Base-by-base conservation (phyloP, 2,113 vertebrate species). In the Motacilla tschutschensis region DNA sequence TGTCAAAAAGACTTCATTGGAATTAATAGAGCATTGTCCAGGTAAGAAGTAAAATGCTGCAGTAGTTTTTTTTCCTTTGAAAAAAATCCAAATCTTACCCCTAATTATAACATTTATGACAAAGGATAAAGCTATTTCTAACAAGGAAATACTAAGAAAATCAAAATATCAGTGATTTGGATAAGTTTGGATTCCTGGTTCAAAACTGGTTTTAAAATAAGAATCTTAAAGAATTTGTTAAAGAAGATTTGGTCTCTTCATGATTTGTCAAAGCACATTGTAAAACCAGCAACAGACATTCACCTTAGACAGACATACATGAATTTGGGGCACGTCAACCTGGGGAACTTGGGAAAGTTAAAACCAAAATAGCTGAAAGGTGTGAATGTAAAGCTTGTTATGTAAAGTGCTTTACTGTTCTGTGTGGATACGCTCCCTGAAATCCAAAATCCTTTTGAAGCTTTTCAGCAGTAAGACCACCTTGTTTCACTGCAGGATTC, bases 21-120 rank as follows among this genome's bases (percentile, higher is more conserved):
- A 97, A 96, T 96, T 95, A 96, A 95, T 91, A 96, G 79, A 66
- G 86, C 83, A 88, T 94, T 95, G 93, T 94, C 87, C 72, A 90
- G 83, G 67, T 58, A 95, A 70, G 92, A 95, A 90, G 69, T 80
- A 92, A 91, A 75, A 94, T 12, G 60, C 64, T 82, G 43, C 53
- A 85, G 47, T 65, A 65, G 26, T 59, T 79, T 79, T 44, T 85
- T 44, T 85, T 83, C 54, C 36, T 87, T 73, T 84, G 67, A 77
- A 67, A 83, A 71, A 79, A 1, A 79, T 70, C 12, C 24, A 70
- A 12, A 17, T 55, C 33, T 86, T 91, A 2, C 29, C 87, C 40
- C 6, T 87, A 59, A 59, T 63, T 58, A 26, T 66, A 72, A 38
- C 12, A 82, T 72, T 62, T 73, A 46, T 31, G 21, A 48, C 28